Evolutionary conservation across 2,113 vertebrate genomes (phyloP).

Genomic region (Cynopterus brachyotis): DNA sequence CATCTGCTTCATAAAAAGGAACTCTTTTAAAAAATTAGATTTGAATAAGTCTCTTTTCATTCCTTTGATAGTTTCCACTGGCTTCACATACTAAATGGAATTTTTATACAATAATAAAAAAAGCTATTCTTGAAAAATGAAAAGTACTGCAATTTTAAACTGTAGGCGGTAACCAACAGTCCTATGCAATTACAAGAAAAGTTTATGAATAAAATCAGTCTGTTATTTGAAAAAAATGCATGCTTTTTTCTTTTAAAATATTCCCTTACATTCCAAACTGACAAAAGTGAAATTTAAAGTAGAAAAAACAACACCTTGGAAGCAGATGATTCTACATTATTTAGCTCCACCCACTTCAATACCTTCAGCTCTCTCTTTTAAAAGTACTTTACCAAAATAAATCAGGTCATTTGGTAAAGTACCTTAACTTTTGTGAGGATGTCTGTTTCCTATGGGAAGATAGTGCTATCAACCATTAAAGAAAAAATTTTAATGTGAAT

Average conservation of each 20-base stretch:
- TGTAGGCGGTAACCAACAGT: neutral
- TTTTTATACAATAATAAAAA: neutral
- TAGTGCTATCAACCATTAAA: neutral
- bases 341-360: neutral
- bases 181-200: slow-evolving; percentile 41
- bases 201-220: slow-evolving; percentile 47
- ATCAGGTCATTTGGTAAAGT: neutral
- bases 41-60: neutral
- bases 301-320: neutral
- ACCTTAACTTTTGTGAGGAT: neutral
- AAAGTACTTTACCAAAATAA: neutral
- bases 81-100: slow-evolving; percentile 44
- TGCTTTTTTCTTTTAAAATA: slow-evolving; percentile 18
- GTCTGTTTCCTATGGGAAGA: neutral
- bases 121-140: slow-evolving; percentile 29
- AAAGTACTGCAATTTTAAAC: slow-evolving; percentile 49
- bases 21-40: slow-evolving; percentile 38
- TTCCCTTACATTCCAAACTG: neutral
- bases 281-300: slow-evolving; percentile 14
- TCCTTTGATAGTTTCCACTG: slow-evolving; percentile 8
- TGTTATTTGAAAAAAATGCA: neutral
- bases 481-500: neutral
- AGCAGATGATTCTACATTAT: neutral
- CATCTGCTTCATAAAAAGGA: neutral
- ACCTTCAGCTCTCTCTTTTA: neutral